These are phyloP conservation scores for Gila orcuttii DNA, from an alignment of 2,113 vertebrate genomes.

Conservation along the genomic window DNA sequence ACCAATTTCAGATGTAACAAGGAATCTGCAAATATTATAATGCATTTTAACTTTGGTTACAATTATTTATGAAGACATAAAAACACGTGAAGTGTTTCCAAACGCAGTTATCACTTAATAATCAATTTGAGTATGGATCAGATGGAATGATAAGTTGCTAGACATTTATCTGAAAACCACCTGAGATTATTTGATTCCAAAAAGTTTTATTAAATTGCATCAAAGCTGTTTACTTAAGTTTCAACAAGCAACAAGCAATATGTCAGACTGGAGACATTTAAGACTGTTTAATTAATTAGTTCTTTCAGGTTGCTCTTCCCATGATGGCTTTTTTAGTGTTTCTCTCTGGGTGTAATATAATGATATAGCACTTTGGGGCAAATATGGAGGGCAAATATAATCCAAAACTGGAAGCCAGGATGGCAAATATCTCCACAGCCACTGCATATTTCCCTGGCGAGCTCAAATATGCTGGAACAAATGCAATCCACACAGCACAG, in stretches of 20 bases:
- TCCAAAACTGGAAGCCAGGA: slow-evolving; percentile 62
- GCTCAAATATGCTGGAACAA: too few species aligned
- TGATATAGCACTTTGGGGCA: slow-evolving; percentile 54
- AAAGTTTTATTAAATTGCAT: background rate
- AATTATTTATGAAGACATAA: too few species aligned
- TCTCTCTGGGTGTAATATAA: slow-evolving; percentile 22
- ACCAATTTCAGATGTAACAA: too few species aligned
- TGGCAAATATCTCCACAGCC: too few species aligned
- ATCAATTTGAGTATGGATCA: too few species aligned
- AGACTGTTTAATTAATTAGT: background rate
- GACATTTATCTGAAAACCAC: background rate
- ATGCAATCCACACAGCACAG: too few species aligned
- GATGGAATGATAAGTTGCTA: too few species aligned
- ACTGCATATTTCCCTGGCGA: too few species aligned
- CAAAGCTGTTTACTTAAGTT: background rate
- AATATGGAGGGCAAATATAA: slow-evolving; percentile 50
- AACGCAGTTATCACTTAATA: too few species aligned
- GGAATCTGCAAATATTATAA: too few species aligned
- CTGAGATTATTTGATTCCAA: background rate
- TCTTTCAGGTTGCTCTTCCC: slow-evolving; percentile 22
- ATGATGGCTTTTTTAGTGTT: slow-evolving; percentile 36
- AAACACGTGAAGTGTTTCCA: too few species aligned
- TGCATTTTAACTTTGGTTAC: too few species aligned
- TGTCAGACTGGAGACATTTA: background rate
- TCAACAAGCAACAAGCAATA: slow-evolving; percentile 64